Evolutionary conservation across 1,140 invertebrate genomes (phyloP).

Genomic region (Archegozetes longisetosus): DNA sequence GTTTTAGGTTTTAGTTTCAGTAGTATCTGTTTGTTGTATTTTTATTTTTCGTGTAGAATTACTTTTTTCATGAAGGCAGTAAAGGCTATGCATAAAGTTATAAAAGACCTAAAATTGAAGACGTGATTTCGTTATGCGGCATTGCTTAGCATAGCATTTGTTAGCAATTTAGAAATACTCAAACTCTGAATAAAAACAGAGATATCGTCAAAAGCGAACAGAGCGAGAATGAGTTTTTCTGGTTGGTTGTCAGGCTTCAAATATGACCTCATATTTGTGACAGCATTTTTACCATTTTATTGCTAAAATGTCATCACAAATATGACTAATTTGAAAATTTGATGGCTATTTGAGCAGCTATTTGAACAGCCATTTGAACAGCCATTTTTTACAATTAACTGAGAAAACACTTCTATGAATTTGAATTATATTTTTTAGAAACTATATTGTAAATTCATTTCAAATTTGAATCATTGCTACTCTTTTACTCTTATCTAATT

Average conservation of each 20-base stretch:
- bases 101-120: too few relatives aligned
- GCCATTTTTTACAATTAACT: neutral
- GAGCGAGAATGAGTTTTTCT: too few relatives aligned
- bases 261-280: neutral
- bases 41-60: too few relatives aligned
- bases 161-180: too few relatives aligned
- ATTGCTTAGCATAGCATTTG: neutral
- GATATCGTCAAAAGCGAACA: too few relatives aligned
- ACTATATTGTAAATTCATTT: too few relatives aligned
- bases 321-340: neutral
- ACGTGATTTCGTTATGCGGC: neutral
- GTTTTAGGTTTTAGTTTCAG: too few relatives aligned
- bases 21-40: too few relatives aligned
- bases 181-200: too few relatives aligned
- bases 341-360: neutral
- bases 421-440: too few relatives aligned
- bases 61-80: too few relatives aligned
- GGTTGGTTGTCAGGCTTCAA: too few relatives aligned
- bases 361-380: neutral
- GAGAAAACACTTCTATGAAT: neutral
- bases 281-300: neutral
- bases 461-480: neutral
- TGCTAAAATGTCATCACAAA: neutral
- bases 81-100: neutral
- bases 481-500: neutral